phyloP scores from a whole-genome alignment of 1,140 invertebrate genomes.

The Chironomus tepperi region DNA sequence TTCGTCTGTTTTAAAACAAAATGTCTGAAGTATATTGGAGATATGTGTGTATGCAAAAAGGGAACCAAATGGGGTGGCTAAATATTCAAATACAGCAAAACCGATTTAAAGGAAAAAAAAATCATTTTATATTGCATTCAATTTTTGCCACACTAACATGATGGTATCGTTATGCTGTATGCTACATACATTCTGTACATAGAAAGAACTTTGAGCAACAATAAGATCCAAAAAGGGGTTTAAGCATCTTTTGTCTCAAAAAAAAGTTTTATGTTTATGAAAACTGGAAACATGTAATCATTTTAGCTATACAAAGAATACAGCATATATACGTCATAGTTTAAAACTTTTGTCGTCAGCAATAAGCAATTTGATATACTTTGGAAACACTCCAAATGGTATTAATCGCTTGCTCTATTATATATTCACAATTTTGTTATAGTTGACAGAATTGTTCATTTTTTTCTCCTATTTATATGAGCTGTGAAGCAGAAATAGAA shows the following conservation, averaged over 20 bases:
- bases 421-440: constrained; percentile 1
- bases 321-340: too few relatives aligned
- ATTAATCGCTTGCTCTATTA: not conserved
- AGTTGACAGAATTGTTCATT: constrained; percentile 6
- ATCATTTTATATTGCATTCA: not conserved
- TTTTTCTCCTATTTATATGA: constrained; percentile 3
- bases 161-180: too few relatives aligned
- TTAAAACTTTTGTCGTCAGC: too few relatives aligned
- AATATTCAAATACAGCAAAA: not conserved
- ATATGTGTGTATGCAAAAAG: not conserved
- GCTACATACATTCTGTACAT: too few relatives aligned
- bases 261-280: too few relatives aligned
- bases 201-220: too few relatives aligned
- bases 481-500: constrained; percentile 6
- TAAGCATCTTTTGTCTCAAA: too few relatives aligned
- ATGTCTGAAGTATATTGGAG: not conserved
- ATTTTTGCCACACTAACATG: not conserved
- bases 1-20: not conserved
- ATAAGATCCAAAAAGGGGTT: too few relatives aligned
- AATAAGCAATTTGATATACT: too few relatives aligned
- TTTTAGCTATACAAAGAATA: not conserved
- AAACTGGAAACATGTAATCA: not conserved
- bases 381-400: too few relatives aligned
- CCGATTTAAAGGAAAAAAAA: constrained; percentile 14
- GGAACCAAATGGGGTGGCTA: not conserved